These are phyloP conservation scores for Sylvietta virens DNA, from an alignment of 2,113 vertebrate genomes.

Conservation along the genomic window DNA sequence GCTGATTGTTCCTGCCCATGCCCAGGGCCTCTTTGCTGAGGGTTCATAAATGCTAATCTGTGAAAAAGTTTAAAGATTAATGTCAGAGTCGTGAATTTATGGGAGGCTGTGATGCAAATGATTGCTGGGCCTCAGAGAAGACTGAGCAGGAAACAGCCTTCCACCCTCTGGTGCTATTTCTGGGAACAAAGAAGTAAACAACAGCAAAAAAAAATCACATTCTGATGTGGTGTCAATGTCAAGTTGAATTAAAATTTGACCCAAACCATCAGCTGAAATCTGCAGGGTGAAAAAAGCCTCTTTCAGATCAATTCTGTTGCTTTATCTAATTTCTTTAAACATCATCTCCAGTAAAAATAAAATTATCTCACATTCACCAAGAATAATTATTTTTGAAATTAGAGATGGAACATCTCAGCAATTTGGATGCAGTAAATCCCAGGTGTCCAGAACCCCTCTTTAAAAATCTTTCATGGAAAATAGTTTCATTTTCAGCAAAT, in stretches of 20 bases:
- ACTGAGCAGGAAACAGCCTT: not conserved
- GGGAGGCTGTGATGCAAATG: not conserved
- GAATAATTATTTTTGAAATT: not conserved
- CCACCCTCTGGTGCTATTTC: not conserved
- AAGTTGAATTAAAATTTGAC: not conserved
- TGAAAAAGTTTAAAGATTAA: not conserved
- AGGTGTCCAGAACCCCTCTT: not conserved
- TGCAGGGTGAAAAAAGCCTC: not conserved
- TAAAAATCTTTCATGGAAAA: not conserved
- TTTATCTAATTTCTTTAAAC: not conserved
- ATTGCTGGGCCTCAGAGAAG: not conserved
- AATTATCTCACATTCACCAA: not conserved
- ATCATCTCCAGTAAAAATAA: not conserved
- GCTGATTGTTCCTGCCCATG: not conserved
- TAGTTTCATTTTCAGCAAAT: not conserved
- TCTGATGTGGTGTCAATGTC: not conserved
- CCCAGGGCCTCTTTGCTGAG: not conserved
- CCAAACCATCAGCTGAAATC: not conserved
- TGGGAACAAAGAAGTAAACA: not conserved
- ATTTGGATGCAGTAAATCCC: not conserved
- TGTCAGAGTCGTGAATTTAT: not conserved
- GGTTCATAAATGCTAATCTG: not conserved
- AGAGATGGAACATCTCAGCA: not conserved
- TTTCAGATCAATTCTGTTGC: not conserved
- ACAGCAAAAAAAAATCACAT: not conserved